Evolutionary conservation across 2,113 vertebrate species (phyloP).

Genomic region (Platycercus adscitus): DNA sequence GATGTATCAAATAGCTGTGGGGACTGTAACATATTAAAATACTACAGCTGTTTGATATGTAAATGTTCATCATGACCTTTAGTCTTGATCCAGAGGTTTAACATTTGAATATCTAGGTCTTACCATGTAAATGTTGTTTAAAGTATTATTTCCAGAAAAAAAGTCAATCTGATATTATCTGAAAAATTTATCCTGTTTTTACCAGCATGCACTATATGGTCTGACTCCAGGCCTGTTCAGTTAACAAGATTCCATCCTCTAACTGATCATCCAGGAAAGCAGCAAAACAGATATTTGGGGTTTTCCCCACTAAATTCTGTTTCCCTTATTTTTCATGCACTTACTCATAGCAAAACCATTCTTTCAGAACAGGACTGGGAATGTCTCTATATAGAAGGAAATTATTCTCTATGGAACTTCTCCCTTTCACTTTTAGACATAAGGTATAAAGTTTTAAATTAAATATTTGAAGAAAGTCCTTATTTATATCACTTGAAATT

Average conservation of each 20-base stretch:
- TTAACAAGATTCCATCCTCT: neutral
- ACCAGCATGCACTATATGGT: neutral
- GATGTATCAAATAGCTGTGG: neutral
- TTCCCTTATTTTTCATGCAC: neutral
- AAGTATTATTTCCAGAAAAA: neutral
- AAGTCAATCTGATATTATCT: neutral
- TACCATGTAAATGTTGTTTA: neutral
- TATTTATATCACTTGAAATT: neutral
- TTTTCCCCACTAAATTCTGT: neutral
- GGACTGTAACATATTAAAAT: neutral
- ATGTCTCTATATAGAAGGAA: neutral
- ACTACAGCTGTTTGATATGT: neutral
- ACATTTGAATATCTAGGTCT: neutral
- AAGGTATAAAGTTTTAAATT: neutral
- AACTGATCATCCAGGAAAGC: neutral
- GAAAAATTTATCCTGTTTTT: neutral
- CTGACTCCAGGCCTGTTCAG: neutral
- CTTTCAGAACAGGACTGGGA: neutral
- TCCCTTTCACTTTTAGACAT: neutral
- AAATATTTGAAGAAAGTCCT: neutral
- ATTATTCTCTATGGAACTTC: neutral
- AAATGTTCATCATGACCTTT: neutral
- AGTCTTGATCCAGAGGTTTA: neutral
- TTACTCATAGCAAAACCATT: neutral
- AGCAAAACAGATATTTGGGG: neutral